Evolutionary conservation across 2,113 vertebrate species (phyloP), one percentile per base, ranked within the genome.

Genomic region (Sinosuthora webbiana): DNA sequence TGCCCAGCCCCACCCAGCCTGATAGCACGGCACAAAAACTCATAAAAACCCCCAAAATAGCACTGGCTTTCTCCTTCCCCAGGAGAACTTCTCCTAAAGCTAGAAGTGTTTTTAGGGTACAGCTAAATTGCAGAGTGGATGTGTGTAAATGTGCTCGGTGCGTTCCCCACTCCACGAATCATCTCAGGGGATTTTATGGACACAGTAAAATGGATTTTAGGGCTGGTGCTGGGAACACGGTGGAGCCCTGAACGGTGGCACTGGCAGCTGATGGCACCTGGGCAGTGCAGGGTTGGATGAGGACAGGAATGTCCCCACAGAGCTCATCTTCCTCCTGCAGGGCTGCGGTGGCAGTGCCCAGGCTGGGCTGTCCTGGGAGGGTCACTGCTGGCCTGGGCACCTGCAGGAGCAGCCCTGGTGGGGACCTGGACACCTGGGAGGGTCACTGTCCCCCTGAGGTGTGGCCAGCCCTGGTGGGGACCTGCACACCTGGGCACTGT

Each of bases 271-370:
- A 1, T 18, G 47, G 65, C 7, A 52, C 69, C 50, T 31, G 64
- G 71, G 62, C 11, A 49, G 35, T 12, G 45, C n/a, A 42, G 88
- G 57, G 20, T 0, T n/a, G 45, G 18, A 39, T 6, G 23, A 37
- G 52, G 0, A 28, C 42, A 25, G 10, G 56, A 11, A 75, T 1
- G 21, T 8, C 31, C 27, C 35, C 28, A 25, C 53, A 18, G 0
- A 0, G 23, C 15, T 12, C 11, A 16, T 45, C 6, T 1, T 2
- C 20, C 49, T 18, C 15, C 27, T 21, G 70, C 53, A 24, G 64
- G 5, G 73, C 31, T 73, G 93, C 62, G 23, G 41, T 3, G 37
- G n/a, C 62, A 64, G 77, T 35, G 65, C 84, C 62, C 92, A 47
- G 80, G 25, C 55, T 28, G 50, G 25, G 14, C 24, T n/a, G n/a